These are phyloP conservation scores for Mobula hypostoma DNA, from an alignment of 2,113 vertebrate species.

Conservation along the genomic window DNA sequence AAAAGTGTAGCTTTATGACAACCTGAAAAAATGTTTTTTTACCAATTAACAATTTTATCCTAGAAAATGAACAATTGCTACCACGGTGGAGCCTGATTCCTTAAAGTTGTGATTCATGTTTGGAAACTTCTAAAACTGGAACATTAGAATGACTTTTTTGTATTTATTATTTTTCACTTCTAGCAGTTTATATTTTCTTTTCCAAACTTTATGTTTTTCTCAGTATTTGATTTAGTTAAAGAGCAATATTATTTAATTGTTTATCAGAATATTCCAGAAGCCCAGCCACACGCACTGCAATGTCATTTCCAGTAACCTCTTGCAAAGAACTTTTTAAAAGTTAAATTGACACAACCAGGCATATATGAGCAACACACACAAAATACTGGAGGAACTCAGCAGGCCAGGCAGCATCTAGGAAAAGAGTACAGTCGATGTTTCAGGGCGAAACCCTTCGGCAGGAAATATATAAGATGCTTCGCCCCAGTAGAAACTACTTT, in stretches of 20 bases:
- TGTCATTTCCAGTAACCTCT: neutral
- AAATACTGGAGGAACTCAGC: too few relatives aligned
- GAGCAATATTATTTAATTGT: neutral
- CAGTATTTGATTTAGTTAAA: neutral
- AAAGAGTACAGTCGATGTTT: too few relatives aligned
- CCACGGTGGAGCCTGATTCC: neutral
- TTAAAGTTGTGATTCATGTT: neutral
- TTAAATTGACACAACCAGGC: neutral
- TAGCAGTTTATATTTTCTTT: neutral
- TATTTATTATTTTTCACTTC: neutral
- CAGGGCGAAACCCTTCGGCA: too few relatives aligned
- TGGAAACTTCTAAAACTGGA: neutral
- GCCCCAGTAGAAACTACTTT: neutral
- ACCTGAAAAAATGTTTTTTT: neutral
- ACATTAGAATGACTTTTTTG: neutral
- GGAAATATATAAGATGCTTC: neutral
- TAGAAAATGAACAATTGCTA: neutral
- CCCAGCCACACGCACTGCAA: neutral
- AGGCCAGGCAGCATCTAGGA: too few relatives aligned
- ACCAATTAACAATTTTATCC: neutral
- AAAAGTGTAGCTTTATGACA: neutral
- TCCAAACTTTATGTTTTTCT: neutral
- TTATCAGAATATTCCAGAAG: neutral
- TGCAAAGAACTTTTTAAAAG: neutral
- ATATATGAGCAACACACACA: neutral